Evolutionary conservation across 2,888 invertebrate genomes (phyloP), one percentile per base, ranked within the genome.

Genomic region (Heliconius sara): DNA sequence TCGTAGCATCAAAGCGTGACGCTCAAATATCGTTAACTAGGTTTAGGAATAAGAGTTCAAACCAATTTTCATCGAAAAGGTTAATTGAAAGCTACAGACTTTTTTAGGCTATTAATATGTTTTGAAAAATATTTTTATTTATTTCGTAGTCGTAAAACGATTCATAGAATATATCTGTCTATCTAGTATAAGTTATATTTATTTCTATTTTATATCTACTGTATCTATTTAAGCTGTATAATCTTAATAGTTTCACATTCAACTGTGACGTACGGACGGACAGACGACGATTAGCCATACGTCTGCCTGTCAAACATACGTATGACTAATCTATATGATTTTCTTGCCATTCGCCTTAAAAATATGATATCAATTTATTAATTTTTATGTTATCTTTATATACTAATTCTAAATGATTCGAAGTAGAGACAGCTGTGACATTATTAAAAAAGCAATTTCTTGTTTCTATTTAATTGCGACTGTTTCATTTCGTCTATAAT

Each of bases 401-500:
- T 57, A 57, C 13, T 73, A 60, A 57, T n/a, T 34, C 22, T n/a
- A 34, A 73, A 16, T 34, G 7, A n/a, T 73, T 25, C 25, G n/a
- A 30, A 34, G 13, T 73, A 34, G 16, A 73, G 60, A 60, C 60
- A 73, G 27, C 67, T 68, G 57, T 77, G 27, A 30, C 57, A 47
- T 65, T 63, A 77, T 71, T 71, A 65, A 72, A 65, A 71, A 30
- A 73, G 13, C 57, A 57, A 39, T 60, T 60, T 27, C 60, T 4
- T 60, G 43, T 73, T 73, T 73, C 39, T n/a, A 60, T 39, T n/a
- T 57, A 73, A 73, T 60, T 34, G 57, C 16, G 13, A 13, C 57
- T 73, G 60, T 73, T 73, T 60, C 19, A n/a, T 57, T 73, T 60
- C 16, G n/a, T 73, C 13, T 73, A n/a, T 73, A 34, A 73, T 73